Conservation (phyloP, 2,888 invertebrate species). For the Acronicta aceris region DNA sequence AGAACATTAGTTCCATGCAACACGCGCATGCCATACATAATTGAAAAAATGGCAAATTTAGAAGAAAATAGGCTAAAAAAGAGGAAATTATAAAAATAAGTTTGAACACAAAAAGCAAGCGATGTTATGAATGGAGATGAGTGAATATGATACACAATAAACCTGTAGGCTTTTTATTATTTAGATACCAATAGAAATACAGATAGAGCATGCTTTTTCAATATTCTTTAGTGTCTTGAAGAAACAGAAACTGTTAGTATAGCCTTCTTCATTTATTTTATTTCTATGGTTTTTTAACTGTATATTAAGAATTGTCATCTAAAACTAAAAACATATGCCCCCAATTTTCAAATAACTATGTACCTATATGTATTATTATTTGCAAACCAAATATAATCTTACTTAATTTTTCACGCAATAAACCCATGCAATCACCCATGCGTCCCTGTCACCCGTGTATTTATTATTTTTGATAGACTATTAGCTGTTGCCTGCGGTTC, state of each 20-base stretch:
- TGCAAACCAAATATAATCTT: not conserved
- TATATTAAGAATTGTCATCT: too few relatives aligned
- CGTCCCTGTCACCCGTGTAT: slow-evolving; percentile 33
- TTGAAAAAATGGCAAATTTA: slow-evolving; percentile 59
- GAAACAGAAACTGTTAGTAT: not conserved
- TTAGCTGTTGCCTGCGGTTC: too few relatives aligned
- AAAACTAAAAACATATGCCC: too few relatives aligned
- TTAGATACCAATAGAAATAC: not conserved
- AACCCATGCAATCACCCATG: slow-evolving; percentile 49
- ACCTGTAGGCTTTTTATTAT: not conserved
- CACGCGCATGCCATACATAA: slow-evolving; percentile 51
- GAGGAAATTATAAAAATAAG: slow-evolving; percentile 54
- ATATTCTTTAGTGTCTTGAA: not conserved
- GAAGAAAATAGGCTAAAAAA: slow-evolving; percentile 62
- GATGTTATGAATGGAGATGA: slow-evolving; percentile 72
- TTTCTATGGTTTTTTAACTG: not conserved
- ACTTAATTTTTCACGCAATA: slow-evolving; percentile 4
- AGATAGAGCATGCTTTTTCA: slow-evolving; percentile 36
- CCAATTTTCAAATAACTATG: too few relatives aligned
- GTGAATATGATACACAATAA: slow-evolving; percentile 31
- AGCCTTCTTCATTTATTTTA: not conserved
- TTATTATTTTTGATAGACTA: not conserved
- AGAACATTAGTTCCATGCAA: slow-evolving; percentile 59
- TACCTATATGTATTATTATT: too few relatives aligned
- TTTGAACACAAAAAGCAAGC: slow-evolving; percentile 80